Evolutionary conservation across 2,113 vertebrate species (phyloP).

Genomic region (Thermophis baileyi): DNA sequence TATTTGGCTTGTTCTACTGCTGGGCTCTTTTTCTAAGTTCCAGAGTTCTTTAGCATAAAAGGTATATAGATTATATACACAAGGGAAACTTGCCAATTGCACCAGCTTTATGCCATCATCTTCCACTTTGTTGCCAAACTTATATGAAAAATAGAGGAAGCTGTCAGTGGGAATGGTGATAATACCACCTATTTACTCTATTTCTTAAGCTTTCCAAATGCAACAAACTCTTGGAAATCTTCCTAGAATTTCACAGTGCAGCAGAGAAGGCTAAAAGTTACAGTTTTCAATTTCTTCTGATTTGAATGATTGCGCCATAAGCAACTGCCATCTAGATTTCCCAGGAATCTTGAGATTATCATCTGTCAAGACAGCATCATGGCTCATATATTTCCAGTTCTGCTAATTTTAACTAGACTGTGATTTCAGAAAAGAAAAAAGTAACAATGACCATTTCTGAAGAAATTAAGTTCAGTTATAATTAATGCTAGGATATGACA

Average conservation of each 20-base stretch:
- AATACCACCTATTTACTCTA: not conserved
- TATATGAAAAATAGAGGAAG: not conserved
- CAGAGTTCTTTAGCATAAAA: not conserved
- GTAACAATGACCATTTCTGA: not conserved
- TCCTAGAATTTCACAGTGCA: too few species aligned
- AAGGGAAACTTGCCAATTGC: not conserved
- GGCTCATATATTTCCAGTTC: not conserved
- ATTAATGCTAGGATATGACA: not conserved
- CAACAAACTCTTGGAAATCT: not conserved
- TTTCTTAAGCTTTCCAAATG: not conserved
- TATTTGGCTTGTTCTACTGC: not conserved
- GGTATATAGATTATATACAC: not conserved
- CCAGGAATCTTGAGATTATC: not conserved
- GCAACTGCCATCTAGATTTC: not conserved
- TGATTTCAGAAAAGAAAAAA: not conserved
- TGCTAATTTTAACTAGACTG: not conserved
- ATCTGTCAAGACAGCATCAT: not conserved
- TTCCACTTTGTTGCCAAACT: not conserved
- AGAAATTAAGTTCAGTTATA: not conserved
- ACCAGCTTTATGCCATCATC: not conserved
- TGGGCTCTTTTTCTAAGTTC: not conserved
- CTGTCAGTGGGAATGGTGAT: not conserved
- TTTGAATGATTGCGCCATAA: not conserved
- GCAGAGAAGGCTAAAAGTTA: not conserved
- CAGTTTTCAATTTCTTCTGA: not conserved